Percentiles rank a stretch among this genome's conserved stretches.
These are phyloP conservation scores for Anorthoa munda DNA, from an alignment of 2,888 invertebrate genomes.

Conservation along the genomic window DNA sequence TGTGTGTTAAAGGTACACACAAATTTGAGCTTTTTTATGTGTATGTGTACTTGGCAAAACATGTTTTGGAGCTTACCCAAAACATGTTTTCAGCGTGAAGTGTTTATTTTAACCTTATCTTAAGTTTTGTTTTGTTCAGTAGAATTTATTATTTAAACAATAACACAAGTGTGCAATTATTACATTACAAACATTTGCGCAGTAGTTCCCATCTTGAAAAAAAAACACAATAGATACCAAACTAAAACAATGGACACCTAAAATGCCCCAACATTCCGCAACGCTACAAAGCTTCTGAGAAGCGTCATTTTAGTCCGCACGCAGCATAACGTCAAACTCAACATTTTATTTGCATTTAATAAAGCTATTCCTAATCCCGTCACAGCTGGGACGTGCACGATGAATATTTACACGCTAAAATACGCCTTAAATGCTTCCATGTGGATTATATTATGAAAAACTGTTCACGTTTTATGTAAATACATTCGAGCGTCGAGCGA, in stretches of 20 bases:
- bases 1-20: not conserved
- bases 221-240: constrained; percentile 24
- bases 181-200: constrained; percentile 21
- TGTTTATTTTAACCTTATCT: constrained; percentile 16
- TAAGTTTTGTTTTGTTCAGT: not conserved
- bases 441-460: constrained; percentile 90
- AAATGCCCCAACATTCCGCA: constrained; percentile 61
- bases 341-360: constrained; percentile 82
- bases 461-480: constrained; percentile 90
- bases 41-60: not conserved
- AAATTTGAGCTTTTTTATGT: not conserved
- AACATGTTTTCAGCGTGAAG: not conserved
- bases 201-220: constrained; percentile 11
- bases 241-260: constrained; percentile 58
- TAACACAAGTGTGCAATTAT: constrained; percentile 19
- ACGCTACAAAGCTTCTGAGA: constrained; percentile 50
- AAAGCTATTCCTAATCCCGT: constrained; percentile 82
- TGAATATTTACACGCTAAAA: constrained; percentile 87
- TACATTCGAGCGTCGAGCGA: constrained; percentile 86
- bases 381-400: constrained; percentile 78
- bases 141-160: constrained; percentile 28
- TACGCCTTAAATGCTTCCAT: constrained; percentile 84
- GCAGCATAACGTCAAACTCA: constrained; percentile 73
- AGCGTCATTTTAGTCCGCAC: constrained; percentile 68
- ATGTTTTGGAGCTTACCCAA: not conserved